A percentile compares a stretch with the other conserved stretches of the same genome.
Conservation (phyloP, 2,888 invertebrate species). For the Diaprepes abbreviatus region DNA sequence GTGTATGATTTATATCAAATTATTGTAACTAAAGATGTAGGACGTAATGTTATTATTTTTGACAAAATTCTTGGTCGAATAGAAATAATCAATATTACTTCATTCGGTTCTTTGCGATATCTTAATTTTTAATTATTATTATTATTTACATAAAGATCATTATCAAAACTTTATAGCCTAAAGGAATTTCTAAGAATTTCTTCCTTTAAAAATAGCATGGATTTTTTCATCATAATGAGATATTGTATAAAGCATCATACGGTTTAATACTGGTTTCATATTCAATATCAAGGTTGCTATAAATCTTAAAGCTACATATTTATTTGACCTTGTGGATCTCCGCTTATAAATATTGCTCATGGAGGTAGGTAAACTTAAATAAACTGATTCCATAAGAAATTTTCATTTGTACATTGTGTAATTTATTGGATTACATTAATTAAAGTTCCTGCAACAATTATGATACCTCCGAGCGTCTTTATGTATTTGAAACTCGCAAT, state of each 20-base stretch:
- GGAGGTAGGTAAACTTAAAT: slow-evolving; percentile 45
- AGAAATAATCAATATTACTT: background rate
- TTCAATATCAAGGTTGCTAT: slow-evolving; percentile 50
- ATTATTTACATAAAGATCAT: slow-evolving; percentile 9
- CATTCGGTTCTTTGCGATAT: background rate
- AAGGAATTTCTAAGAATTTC: background rate
- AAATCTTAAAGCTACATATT: slow-evolving; percentile 43
- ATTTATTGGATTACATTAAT: slow-evolving; percentile 51
- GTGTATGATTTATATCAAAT: too few relatives aligned
- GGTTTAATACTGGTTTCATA: slow-evolving; percentile 48
- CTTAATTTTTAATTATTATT: background rate
- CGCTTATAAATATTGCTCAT: slow-evolving; percentile 44
- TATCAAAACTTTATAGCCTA: background rate
- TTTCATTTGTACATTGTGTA: slow-evolving; percentile 45
- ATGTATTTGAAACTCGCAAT: slow-evolving; percentile 20
- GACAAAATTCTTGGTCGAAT: too few relatives aligned
- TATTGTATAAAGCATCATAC: slow-evolving; percentile 40
- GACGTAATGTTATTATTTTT: too few relatives aligned
- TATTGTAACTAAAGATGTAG: too few relatives aligned
- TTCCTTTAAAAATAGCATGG: slow-evolving; percentile 1
- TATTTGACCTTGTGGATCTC: slow-evolving; percentile 46
- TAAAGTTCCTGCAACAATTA: slow-evolving; percentile 47
- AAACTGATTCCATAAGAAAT: slow-evolving; percentile 47
- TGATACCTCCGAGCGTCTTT: slow-evolving; percentile 30
- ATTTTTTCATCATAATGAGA: slow-evolving; percentile 26